These are phyloP conservation scores for Drosophila paucipuncta DNA, from an alignment of 2,888 invertebrate genomes.

Conservation along the genomic window DNA sequence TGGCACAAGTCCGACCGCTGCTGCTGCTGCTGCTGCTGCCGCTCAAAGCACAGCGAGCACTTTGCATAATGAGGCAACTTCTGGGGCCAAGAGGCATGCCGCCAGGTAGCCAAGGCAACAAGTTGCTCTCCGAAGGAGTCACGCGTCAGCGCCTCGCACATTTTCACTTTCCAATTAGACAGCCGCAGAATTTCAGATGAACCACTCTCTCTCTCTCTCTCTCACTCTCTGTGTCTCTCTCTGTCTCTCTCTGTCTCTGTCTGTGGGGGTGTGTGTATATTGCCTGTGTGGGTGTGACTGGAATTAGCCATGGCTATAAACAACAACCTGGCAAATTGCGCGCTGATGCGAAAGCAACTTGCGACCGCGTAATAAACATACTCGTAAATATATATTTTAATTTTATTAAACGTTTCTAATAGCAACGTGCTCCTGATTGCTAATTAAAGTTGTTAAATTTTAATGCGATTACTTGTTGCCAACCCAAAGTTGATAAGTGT, in stretches of 20 bases:
- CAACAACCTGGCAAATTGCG: slow-evolving; percentile 18
- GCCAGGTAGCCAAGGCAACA: slow-evolving; percentile 64
- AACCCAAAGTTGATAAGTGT: neutral
- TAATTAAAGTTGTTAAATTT: slow-evolving; percentile 3
- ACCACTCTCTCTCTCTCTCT: neutral
- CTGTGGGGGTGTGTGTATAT: neutral
- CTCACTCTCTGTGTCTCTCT: neutral
- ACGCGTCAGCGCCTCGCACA: slow-evolving; percentile 76
- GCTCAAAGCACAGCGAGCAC: slow-evolving; percentile 43
- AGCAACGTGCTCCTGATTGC: neutral
- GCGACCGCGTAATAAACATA: neutral
- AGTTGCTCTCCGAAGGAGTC: slow-evolving; percentile 67
- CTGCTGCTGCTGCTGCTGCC: neutral
- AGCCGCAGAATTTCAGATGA: slow-evolving; percentile 53
- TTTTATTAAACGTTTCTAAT: neutral
- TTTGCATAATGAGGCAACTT: slow-evolving; percentile 75
- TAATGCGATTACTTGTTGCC: neutral
- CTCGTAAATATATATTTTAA: neutral
- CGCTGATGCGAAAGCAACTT: slow-evolving; percentile 26
- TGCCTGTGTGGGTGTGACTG: slow-evolving; percentile 17
- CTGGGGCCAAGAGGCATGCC: slow-evolving; percentile 32
- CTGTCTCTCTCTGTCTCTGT: neutral
- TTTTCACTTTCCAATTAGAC: slow-evolving; percentile 75
- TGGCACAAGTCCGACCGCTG: neutral
- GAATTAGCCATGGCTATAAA: slow-evolving; percentile 34